These are phyloP conservation scores for Drosophila bipectinata DNA, from an alignment of 1,140 invertebrate genomes.

Conservation along the genomic window DNA sequence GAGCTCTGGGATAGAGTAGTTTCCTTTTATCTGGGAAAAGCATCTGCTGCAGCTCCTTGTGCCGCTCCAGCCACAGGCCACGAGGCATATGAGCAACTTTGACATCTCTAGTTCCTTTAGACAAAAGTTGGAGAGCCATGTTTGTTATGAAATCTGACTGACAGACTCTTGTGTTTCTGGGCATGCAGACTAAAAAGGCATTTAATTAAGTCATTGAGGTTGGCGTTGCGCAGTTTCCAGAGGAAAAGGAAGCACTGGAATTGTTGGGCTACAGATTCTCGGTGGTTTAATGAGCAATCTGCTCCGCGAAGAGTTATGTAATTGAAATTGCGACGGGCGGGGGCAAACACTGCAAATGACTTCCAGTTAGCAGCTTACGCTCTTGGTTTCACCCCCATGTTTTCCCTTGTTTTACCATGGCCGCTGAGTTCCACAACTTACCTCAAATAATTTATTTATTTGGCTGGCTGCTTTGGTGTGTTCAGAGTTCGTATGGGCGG, in stretches of 20 bases:
- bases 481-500: conserved; percentile 15
- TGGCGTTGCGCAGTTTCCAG: conserved; percentile 32
- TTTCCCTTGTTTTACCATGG: conserved; percentile 16
- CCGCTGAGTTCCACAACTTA: conserved; percentile 22
- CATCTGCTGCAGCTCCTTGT: conserved; percentile 29
- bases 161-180: background rate
- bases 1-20: background rate
- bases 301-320: conserved; percentile 47
- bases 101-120: conserved; percentile 32
- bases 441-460: conserved; percentile 44
- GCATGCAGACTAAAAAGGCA: conserved; percentile 17
- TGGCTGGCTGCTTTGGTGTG: conserved; percentile 13
- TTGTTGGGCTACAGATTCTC: conserved; percentile 1
- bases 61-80: conserved; percentile 11
- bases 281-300: conserved; percentile 38
- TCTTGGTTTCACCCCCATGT: conserved; percentile 12
- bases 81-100: conserved; percentile 63
- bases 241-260: background rate
- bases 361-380: conserved; percentile 47
- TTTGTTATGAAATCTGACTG: conserved; percentile 65
- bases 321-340: conserved; percentile 69
- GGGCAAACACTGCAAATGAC: conserved; percentile 60
- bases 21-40: conserved; percentile 13
- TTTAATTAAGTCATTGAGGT: conserved; percentile 71
- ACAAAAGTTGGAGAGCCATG: conserved; percentile 64